Evolutionary conservation across 2,888 invertebrate genomes (phyloP).

Genomic region (Dastarcus helophoroides): DNA sequence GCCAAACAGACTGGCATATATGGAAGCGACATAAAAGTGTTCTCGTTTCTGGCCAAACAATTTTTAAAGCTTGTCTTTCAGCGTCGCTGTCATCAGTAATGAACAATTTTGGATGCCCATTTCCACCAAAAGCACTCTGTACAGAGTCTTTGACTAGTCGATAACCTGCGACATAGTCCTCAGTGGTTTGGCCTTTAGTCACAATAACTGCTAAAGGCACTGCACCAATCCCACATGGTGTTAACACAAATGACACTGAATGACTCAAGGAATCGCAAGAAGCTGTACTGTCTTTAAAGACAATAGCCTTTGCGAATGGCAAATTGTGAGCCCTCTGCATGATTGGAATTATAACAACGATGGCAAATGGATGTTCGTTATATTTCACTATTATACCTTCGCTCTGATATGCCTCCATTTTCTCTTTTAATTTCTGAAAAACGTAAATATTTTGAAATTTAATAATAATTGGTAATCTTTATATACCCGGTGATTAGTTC

Average conservation of each 20-base stretch:
- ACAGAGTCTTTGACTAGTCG: slow-evolving; percentile 4
- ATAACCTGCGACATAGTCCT: slow-evolving; percentile 4
- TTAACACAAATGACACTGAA: slow-evolving; percentile 4
- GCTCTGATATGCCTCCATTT: slow-evolving; percentile 3
- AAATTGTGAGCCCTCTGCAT: slow-evolving; percentile 4
- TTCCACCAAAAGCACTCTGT: slow-evolving; percentile 3
- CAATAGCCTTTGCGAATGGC: slow-evolving; percentile 4
- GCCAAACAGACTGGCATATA: slow-evolving; percentile 1
- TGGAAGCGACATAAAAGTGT: slow-evolving; percentile 5
- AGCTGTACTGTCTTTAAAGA: slow-evolving; percentile 4
- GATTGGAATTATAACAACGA: slow-evolving; percentile 3
- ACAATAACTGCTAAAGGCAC: too few relatives aligned
- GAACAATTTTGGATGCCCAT: slow-evolving; percentile 4
- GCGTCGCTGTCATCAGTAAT: slow-evolving; percentile 5
- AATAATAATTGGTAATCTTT: background rate
- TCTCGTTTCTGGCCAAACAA: slow-evolving; percentile 5
- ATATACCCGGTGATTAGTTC: slow-evolving; percentile 1
- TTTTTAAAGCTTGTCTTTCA: slow-evolving; percentile 2
- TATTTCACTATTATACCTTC: slow-evolving; percentile 5
- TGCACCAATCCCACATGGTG: slow-evolving; percentile 4
- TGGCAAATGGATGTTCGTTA: slow-evolving; percentile 4
- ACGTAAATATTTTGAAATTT: slow-evolving; percentile 1
- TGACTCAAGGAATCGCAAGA: slow-evolving; percentile 4
- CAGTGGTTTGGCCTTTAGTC: slow-evolving; percentile 5
- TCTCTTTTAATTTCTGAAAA: slow-evolving; percentile 4